A percentile compares a stretch with the other conserved stretches of the same genome.
These are phyloP conservation scores for Ochotona princeps DNA, from an alignment of 2,113 vertebrate species.

Conservation along the genomic window DNA sequence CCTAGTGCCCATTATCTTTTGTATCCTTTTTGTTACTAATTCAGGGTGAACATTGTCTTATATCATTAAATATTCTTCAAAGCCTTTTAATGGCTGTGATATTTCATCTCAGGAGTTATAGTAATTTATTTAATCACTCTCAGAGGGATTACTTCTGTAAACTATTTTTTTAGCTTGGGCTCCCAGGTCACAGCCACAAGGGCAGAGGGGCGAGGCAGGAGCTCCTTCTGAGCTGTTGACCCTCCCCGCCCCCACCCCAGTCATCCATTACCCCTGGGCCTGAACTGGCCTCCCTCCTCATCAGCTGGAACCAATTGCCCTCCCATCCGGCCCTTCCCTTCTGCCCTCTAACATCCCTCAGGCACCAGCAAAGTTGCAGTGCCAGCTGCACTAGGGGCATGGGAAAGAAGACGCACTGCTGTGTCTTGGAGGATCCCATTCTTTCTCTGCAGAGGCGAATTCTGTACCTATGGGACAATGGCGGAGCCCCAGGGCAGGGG, in stretches of 20 bases:
- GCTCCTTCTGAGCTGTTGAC: slow-evolving; percentile 1
- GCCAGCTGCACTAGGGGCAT: neutral
- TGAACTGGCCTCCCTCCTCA: neutral
- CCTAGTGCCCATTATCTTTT: neutral
- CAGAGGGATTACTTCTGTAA: slow-evolving; percentile 58
- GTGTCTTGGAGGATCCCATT: neutral
- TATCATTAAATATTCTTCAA: slow-evolving; percentile 41
- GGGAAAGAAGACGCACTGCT: neutral
- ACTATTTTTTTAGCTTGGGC: slow-evolving; percentile 7
- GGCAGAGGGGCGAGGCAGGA: neutral
- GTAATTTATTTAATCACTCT: slow-evolving; percentile 55
- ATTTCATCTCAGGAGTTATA: slow-evolving; percentile 56
- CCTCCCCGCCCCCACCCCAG: neutral
- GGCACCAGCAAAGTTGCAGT: neutral
- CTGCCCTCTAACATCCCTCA: slow-evolving; percentile 47
- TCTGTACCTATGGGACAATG: accelerated
- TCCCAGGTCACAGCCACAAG: slow-evolving; percentile 26
- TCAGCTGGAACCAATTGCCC: slow-evolving; percentile 70
- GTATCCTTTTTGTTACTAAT: neutral
- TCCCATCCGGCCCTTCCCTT: slow-evolving; percentile 34
- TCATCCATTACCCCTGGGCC: neutral
- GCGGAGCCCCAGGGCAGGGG: neutral
- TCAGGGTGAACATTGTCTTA: slow-evolving; percentile 2
- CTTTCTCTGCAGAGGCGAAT: neutral
- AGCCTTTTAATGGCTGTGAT: slow-evolving; percentile 57